phyloP scores from a whole-genome alignment of 2,888 invertebrate genomes.

The Napeogenes sylphis region DNA sequence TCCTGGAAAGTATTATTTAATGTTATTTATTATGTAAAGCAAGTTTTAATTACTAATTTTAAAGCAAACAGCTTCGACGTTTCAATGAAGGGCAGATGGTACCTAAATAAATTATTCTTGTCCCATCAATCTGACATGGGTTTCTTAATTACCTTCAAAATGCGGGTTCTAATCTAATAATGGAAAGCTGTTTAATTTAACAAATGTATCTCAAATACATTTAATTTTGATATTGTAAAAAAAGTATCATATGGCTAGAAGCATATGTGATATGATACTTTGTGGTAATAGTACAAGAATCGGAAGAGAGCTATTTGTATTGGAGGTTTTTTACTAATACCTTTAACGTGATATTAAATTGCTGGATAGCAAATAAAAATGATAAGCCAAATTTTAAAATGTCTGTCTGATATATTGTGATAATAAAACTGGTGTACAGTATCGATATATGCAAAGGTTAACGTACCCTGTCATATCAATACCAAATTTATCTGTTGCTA shows the following conservation, averaged over 20 bases:
- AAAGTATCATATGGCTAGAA: constrained; percentile 1
- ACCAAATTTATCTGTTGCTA: too few species aligned
- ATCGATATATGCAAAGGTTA: too few species aligned
- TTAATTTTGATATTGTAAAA: not conserved
- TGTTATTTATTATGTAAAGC: too few species aligned
- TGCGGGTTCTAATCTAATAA: constrained; percentile 31
- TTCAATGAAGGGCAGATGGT: constrained; percentile 25
- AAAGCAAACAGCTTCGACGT: constrained; percentile 10
- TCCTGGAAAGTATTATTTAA: not conserved
- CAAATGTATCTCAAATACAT: constrained; percentile 5
- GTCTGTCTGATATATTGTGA: too few species aligned
- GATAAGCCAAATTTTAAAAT: too few species aligned
- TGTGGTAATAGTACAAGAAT: not conserved
- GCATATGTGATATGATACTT: not conserved
- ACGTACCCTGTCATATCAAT: too few species aligned
- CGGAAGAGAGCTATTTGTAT: not conserved
- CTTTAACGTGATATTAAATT: too few species aligned
- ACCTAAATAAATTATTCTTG: constrained; percentile 20
- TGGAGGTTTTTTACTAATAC: not conserved
- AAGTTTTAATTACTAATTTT: too few species aligned
- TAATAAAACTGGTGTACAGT: too few species aligned
- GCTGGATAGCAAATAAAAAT: too few species aligned
- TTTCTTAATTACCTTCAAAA: constrained; percentile 25
- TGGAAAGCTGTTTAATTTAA: constrained; percentile 16
- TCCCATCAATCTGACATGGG: constrained; percentile 23